A percentile compares a stretch with the other conserved stretches of the same genome.
These are phyloP conservation scores for Sycon ciliatum DNA, from an alignment of 37 sponge, comb jelly and placozoan species.

Conservation along the genomic window DNA sequence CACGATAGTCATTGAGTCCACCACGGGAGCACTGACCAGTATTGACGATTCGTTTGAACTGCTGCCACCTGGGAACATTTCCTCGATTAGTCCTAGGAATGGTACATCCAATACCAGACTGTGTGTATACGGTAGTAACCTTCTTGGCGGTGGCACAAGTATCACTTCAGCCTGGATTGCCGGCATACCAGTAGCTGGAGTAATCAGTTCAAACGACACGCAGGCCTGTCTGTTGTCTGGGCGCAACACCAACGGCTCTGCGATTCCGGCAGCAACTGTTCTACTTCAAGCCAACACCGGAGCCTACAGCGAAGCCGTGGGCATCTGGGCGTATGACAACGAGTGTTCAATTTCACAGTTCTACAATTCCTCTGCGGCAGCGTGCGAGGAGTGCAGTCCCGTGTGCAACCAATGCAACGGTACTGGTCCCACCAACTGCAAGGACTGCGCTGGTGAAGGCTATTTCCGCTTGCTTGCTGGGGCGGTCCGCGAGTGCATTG, in stretches of 20 bases:
- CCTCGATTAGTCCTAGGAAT: background rate
- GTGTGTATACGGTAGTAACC: background rate
- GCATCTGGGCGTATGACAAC: conserved; percentile 33
- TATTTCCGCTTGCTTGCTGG: conserved; percentile 20
- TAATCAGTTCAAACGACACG: background rate
- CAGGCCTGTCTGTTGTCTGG: conserved; percentile 23
- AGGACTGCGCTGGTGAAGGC: conserved; percentile 20
- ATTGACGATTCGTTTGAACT: too few relatives aligned
- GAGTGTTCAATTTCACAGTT: conserved; percentile 36
- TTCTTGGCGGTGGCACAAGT: background rate
- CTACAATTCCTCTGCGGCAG: conserved; percentile 10
- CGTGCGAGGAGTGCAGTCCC: conserved; percentile 29
- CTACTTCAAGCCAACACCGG: conserved; percentile 50
- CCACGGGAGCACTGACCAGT: background rate
- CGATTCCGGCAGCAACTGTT: conserved; percentile 17
- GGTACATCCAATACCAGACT: background rate
- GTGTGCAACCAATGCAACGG: conserved; percentile 39
- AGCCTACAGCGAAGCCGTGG: conserved; percentile 18
- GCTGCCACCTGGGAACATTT: conserved; percentile 12
- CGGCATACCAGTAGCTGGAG: background rate
- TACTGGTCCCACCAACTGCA: conserved; percentile 28
- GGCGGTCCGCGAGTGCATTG: conserved; percentile 43
- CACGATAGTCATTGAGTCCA: background rate
- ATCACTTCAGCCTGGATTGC: background rate
- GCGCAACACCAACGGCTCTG: conserved; percentile 18